A percentile compares a stretch with the other conserved stretches of the same genome.
Evolutionary conservation across 2,888 invertebrate genomes (phyloP).

Genomic region (Cryptus viduatorius): DNA sequence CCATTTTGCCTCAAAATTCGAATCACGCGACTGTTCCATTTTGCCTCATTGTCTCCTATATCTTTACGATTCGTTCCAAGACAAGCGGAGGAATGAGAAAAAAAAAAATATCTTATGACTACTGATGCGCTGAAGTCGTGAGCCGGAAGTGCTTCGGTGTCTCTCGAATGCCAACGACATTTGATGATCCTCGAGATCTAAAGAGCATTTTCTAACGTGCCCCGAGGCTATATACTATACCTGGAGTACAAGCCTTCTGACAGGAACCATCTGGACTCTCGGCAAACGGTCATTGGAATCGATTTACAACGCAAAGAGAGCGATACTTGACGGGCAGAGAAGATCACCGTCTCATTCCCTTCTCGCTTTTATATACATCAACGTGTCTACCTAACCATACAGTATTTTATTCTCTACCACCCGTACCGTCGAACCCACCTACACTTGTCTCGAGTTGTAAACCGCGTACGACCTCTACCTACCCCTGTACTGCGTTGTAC

Average conservation of each 20-base stretch:
- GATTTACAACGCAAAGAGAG: conserved; percentile 77
- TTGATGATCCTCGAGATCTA: conserved; percentile 1
- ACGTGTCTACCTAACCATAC: conserved; percentile 29
- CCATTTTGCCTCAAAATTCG: too few relatives aligned
- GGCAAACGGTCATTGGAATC: conserved; percentile 77
- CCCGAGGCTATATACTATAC: conserved; percentile 22
- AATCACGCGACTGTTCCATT: too few relatives aligned
- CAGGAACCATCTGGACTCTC: conserved; percentile 76
- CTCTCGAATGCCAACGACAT: conserved; percentile 11
- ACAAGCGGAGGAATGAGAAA: conserved; percentile 1
- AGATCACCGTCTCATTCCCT: conserved; percentile 64
- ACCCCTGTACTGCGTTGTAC: neutral
- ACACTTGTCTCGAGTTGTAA: conserved; percentile 73
- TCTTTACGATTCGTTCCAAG: too few relatives aligned
- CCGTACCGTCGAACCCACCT: conserved; percentile 73
- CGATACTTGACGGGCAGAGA: neutral
- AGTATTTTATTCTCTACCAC: conserved; percentile 68
- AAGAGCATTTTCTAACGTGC: neutral
- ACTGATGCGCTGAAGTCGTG: conserved; percentile 31
- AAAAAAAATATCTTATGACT: neutral
- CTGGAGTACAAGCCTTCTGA: conserved; percentile 71
- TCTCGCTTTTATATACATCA: conserved; percentile 54
- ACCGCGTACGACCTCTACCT: neutral
- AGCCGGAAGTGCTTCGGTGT: conserved; percentile 40
- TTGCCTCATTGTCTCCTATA: too few relatives aligned